Evolutionary conservation across 1,140 invertebrate genomes (phyloP).

Genomic region (Ctenoplectra terminalis): DNA sequence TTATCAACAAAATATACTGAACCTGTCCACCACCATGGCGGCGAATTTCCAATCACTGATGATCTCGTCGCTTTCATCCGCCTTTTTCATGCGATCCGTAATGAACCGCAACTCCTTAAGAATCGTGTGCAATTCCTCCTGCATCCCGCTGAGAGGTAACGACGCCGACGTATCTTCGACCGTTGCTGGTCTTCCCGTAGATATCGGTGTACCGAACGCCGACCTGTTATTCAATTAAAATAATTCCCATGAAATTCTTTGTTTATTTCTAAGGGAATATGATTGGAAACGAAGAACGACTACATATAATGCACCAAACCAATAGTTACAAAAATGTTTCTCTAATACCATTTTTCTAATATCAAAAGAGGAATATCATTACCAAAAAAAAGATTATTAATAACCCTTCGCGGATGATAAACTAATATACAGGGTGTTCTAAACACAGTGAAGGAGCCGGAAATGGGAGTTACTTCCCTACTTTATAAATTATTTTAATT

Average conservation of each 20-base stretch:
- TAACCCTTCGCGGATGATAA: too few species aligned
- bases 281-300: too few species aligned
- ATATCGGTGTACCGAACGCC: constrained; percentile 80
- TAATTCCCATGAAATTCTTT: background rate
- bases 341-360: too few species aligned
- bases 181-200: constrained; percentile 82
- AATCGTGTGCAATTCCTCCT: constrained; percentile 91
- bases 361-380: too few species aligned
- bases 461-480: too few species aligned
- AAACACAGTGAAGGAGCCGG: too few species aligned
- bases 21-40: constrained; percentile 98
- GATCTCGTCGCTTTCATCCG: constrained; percentile 94
- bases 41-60: constrained; percentile 99
- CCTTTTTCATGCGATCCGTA: constrained; percentile 93
- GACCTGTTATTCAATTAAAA: constrained; percentile 82
- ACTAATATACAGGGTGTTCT: too few species aligned
- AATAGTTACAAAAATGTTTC: too few species aligned
- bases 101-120: constrained; percentile 97
- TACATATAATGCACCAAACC: too few species aligned
- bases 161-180: constrained; percentile 84
- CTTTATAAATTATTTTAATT: too few species aligned
- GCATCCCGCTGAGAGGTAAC: constrained; percentile 83
- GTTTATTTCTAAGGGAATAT: too few species aligned
- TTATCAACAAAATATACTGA: constrained; percentile 12
- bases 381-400: too few species aligned